Evolutionary conservation across 2,113 vertebrate species (phyloP).

Genomic region (Anas platyrhynchos): DNA sequence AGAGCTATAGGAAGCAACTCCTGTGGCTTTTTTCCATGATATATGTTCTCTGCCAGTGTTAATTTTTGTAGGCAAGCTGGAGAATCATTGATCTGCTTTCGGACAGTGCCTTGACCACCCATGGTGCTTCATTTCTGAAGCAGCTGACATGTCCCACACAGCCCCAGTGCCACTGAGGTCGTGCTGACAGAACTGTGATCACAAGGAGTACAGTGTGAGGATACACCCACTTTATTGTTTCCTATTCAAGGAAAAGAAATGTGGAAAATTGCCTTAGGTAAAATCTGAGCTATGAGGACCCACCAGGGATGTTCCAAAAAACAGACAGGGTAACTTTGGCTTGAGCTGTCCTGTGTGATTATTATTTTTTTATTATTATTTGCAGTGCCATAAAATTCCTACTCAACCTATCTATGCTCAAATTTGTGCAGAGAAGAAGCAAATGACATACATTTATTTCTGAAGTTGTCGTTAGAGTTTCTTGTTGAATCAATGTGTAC

Average conservation of each 20-base stretch:
- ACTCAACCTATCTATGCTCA: neutral
- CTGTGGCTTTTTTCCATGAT: neutral
- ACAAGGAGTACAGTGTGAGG: neutral
- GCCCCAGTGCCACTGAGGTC: neutral
- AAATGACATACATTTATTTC: neutral
- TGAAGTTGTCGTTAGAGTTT: neutral
- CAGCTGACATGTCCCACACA: neutral
- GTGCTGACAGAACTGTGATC: conserved; percentile 10
- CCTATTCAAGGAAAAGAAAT: conserved; percentile 8
- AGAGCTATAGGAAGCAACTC: neutral
- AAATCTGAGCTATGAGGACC: neutral
- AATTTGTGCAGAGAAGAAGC: fast-evolving
- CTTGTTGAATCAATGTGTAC: fast-evolving
- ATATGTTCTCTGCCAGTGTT: neutral
- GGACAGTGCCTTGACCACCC: neutral
- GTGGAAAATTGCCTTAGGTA: conserved; percentile 39
- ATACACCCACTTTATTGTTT: neutral
- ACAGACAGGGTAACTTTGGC: neutral
- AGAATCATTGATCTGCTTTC: neutral
- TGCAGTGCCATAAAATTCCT: neutral
- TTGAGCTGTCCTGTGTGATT: neutral
- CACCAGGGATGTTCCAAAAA: neutral
- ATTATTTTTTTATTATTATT: neutral
- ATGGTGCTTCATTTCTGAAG: neutral
- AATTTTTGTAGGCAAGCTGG: neutral